Evolutionary conservation across 2,888 invertebrate genomes (phyloP).

Genomic region (Latrodectus hesperus): DNA sequence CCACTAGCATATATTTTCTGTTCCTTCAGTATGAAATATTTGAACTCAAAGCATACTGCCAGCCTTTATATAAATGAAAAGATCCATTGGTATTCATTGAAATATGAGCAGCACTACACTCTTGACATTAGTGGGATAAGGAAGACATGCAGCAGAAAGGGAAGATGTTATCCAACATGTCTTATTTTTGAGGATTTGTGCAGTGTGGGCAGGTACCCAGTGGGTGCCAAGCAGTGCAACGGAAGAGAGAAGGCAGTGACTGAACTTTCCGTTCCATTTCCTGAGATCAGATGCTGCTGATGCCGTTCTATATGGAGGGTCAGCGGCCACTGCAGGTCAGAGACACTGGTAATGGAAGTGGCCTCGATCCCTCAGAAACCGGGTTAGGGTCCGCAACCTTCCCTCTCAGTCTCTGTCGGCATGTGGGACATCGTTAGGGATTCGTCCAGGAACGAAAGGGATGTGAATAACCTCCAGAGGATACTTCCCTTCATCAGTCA

Average conservation of each 20-base stretch:
- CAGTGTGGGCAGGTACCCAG: constrained; percentile 4
- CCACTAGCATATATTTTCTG: too few relatives aligned
- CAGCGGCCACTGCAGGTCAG: constrained; percentile 68
- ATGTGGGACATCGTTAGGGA: constrained; percentile 54
- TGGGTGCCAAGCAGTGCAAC: constrained; percentile 46
- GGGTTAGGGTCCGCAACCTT: constrained; percentile 67
- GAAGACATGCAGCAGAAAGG: too few relatives aligned
- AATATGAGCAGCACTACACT: too few relatives aligned
- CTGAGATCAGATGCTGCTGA: constrained; percentile 52
- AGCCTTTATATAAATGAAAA: too few relatives aligned
- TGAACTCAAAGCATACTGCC: too few relatives aligned
- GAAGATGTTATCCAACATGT: background rate
- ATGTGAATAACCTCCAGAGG: constrained; percentile 63
- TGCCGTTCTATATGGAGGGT: constrained; percentile 49
- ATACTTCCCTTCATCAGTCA: constrained; percentile 29
- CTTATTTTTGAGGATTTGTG: background rate
- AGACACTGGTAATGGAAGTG: constrained; percentile 67
- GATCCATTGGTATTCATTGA: too few relatives aligned
- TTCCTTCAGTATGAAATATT: too few relatives aligned
- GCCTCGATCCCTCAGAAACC: constrained; percentile 67
- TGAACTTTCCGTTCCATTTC: constrained; percentile 69
- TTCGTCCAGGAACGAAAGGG: constrained; percentile 50
- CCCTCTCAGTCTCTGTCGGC: constrained; percentile 52
- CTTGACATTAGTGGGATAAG: too few relatives aligned
- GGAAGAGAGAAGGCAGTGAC: constrained; percentile 59